Conservation (phyloP, 2,888 invertebrate genomes). For the Agrotis clavis region DNA sequence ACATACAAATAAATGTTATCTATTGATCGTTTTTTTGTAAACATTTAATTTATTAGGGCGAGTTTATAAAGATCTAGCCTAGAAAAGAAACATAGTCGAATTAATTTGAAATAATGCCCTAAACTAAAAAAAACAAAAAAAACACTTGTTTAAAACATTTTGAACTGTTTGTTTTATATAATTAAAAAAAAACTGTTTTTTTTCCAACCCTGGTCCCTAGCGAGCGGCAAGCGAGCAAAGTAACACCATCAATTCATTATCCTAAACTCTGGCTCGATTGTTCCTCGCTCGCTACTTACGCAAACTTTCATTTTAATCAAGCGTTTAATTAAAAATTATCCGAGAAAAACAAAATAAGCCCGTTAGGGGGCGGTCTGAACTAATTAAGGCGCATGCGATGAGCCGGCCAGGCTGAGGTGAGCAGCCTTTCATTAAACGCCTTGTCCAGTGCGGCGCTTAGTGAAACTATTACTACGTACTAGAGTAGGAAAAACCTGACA, state of each 20-base stretch:
- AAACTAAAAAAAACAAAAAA: too few species aligned
- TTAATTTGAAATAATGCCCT: too few species aligned
- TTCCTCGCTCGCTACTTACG: conserved; percentile 91
- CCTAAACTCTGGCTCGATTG: conserved; percentile 91
- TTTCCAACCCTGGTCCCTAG: too few species aligned
- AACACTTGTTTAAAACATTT: too few species aligned
- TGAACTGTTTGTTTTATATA: too few species aligned
- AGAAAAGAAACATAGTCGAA: too few species aligned
- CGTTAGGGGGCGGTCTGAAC: conserved; percentile 90
- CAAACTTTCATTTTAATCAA: conserved; percentile 92
- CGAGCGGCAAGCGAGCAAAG: conserved; percentile 88
- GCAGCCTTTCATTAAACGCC: conserved; percentile 88
- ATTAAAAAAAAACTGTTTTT: too few species aligned
- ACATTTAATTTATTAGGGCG: too few species aligned
- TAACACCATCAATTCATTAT: conserved; percentile 92
- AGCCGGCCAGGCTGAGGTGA: conserved; percentile 87
- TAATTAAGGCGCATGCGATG: conserved; percentile 91
- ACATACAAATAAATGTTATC: too few species aligned
- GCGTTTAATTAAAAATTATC: conserved; percentile 92
- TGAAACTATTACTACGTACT: conserved; percentile 81
- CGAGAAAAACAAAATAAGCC: conserved; percentile 91
- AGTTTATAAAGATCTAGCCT: too few species aligned
- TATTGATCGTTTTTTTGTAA: too few species aligned
- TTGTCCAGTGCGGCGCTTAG: conserved; percentile 86
- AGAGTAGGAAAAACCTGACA: conserved; percentile 80